phyloP scores from a whole-genome alignment of 2,113 vertebrate species.

The Nerophis lumbriciformis region DNA sequence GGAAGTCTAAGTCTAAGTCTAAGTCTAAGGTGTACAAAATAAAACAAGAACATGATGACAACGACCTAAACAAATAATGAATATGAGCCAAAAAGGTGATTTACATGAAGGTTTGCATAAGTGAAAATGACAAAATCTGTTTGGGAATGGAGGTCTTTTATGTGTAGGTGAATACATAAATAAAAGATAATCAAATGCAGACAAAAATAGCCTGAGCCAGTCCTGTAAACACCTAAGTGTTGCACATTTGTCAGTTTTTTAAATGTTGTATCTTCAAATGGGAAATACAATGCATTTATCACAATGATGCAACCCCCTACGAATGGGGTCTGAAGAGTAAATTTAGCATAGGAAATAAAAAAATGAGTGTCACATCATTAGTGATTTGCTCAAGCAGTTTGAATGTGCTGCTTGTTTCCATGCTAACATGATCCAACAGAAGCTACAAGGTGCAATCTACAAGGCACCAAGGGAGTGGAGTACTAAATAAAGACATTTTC shows the following conservation, averaged over 20 bases:
- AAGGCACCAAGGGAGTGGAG: constrained; percentile 31
- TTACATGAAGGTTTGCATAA: constrained; percentile 12
- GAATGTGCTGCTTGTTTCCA: constrained; percentile 6
- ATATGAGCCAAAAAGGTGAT: constrained; percentile 30
- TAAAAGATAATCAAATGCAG: constrained; percentile 61
- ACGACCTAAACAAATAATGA: constrained; percentile 7
- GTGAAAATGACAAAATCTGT: constrained; percentile 36
- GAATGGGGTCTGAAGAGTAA: constrained; percentile 11
- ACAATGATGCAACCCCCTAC: background rate
- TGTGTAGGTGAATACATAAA: constrained; percentile 67
- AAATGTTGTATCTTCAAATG: constrained; percentile 11
- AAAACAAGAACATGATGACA: background rate
- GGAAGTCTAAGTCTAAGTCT: too few species aligned
- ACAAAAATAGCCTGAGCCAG: constrained; percentile 47
- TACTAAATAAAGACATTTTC: constrained; percentile 54
- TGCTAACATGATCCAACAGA: constrained; percentile 42
- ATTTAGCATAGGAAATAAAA: constrained; percentile 12
- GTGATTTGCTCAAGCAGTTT: background rate
- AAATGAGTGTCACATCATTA: background rate
- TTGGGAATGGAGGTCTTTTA: constrained; percentile 59
- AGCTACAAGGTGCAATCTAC: constrained; percentile 31
- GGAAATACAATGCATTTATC: constrained; percentile 16
- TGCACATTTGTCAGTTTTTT: constrained; percentile 24
- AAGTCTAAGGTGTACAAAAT: constrained; percentile 6
- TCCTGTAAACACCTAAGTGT: constrained; percentile 7